Conservation (phyloP, 2,797 vertebrate species). For the Gallinago nigripennis region DNA sequence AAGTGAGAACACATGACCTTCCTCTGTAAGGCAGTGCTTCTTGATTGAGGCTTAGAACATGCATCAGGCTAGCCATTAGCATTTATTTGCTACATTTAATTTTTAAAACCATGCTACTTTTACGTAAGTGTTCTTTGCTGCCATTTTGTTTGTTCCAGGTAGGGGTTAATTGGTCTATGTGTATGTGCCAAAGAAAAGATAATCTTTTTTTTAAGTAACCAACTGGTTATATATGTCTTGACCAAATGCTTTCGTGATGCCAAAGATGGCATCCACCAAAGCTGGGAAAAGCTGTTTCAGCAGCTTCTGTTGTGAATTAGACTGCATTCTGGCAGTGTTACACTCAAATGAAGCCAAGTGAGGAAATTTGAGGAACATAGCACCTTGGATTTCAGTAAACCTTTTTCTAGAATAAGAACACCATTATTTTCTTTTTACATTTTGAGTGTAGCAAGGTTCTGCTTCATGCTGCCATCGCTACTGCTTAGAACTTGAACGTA, state of each 20-base stretch:
- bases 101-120: not conserved
- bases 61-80: not conserved
- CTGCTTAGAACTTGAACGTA: not conserved
- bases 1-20: not conserved
- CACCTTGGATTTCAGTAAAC: not conserved
- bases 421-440: rapidly evolving
- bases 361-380: not conserved
- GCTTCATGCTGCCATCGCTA: not conserved
- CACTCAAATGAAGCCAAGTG: not conserved
- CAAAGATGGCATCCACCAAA: not conserved
- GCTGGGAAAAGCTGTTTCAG: not conserved
- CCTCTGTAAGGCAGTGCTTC: not conserved
- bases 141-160: not conserved
- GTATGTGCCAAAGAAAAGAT: not conserved
- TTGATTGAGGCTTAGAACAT: not conserved
- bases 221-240: not conserved
- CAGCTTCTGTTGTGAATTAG: not conserved
- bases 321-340: not conserved
- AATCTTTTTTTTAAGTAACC: not conserved
- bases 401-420: not conserved
- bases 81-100: not conserved
- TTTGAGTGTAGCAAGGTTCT: not conserved
- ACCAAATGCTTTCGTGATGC: not conserved
- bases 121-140: not conserved
- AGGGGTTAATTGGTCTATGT: not conserved